Conservation (phyloP, 2,113 vertebrate genomes). For the Corvus hawaiiensis region DNA sequence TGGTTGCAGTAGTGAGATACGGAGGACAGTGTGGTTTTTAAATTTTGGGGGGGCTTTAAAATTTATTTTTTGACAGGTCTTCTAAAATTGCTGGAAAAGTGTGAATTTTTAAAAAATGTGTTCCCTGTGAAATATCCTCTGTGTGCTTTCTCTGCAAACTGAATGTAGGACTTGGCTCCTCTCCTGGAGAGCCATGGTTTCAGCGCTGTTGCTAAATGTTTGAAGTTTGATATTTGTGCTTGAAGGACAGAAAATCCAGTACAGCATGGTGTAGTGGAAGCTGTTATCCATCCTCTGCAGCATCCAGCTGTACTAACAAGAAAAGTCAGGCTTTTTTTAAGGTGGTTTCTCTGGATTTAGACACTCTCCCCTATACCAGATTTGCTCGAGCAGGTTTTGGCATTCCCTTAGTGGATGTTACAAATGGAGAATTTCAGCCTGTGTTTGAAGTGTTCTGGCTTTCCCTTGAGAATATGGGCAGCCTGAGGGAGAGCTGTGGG, state of each 20-base stretch:
- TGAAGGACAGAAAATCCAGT: not conserved
- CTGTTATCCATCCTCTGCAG: not conserved
- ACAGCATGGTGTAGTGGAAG: not conserved
- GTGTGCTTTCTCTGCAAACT: not conserved
- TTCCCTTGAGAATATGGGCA: not conserved
- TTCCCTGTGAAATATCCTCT: not conserved
- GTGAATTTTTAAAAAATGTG: not conserved
- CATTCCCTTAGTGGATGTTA: not conserved
- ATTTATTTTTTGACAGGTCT: not conserved
- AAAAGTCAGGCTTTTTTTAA: not conserved
- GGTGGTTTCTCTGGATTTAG: not conserved
- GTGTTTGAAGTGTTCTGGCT: not conserved
- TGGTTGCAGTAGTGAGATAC: not conserved
- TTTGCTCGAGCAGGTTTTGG: not conserved
- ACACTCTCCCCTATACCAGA: not conserved
- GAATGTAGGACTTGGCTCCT: not conserved
- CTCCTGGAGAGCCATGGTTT: not conserved
- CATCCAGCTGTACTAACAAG: not conserved
- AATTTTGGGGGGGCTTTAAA: fast-evolving
- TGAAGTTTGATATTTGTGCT: not conserved
- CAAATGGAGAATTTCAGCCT: not conserved
- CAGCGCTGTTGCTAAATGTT: not conserved
- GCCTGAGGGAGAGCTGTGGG: not conserved
- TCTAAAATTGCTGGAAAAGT: not conserved
- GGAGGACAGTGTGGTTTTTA: fast-evolving